Conservation (phyloP, 2,113 vertebrate genomes). For the Pachypanchax playfairii region DNA sequence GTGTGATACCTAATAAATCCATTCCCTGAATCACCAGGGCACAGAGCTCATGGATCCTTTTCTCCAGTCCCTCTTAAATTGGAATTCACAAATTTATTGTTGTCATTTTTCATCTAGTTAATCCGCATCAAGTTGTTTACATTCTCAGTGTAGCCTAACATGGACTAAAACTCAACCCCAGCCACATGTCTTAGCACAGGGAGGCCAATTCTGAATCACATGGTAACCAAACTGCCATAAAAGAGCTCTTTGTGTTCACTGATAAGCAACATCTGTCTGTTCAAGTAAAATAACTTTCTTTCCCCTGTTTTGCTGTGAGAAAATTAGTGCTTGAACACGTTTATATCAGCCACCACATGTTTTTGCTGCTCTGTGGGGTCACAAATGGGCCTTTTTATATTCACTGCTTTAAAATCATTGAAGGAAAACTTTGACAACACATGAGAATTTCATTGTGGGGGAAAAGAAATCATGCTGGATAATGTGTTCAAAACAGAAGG, state of each 20-base stretch:
- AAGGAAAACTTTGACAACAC: too few relatives aligned
- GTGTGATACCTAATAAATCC: constrained; percentile 65
- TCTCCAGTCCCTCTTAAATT: neutral
- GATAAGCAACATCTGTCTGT: constrained; percentile 67
- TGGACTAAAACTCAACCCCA: constrained; percentile 25
- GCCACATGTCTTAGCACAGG: too few relatives aligned
- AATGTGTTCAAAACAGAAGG: too few relatives aligned
- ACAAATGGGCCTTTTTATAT: constrained; percentile 1
- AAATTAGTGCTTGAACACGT: constrained; percentile 9
- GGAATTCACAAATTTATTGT: neutral
- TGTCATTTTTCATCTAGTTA: constrained; percentile 2
- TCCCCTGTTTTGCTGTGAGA: constrained; percentile 28
- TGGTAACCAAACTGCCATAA: constrained; percentile 52
- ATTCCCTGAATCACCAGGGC: constrained; percentile 71
- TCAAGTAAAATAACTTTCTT: constrained; percentile 46
- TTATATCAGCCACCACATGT: neutral
- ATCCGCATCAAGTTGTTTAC: constrained; percentile 6
- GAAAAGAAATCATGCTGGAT: too few relatives aligned
- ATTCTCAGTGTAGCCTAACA: constrained; percentile 10
- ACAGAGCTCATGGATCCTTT: constrained; percentile 41
- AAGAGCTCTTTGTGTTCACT: constrained; percentile 64
- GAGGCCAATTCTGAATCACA: constrained; percentile 69
- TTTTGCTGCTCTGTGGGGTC: neutral
- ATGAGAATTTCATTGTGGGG: too few relatives aligned
- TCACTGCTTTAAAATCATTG: too few relatives aligned